Evolutionary conservation across 2,888 invertebrate genomes (phyloP), one percentile per base, ranked within the genome.

Genomic region (Drosophila limbata): DNA sequence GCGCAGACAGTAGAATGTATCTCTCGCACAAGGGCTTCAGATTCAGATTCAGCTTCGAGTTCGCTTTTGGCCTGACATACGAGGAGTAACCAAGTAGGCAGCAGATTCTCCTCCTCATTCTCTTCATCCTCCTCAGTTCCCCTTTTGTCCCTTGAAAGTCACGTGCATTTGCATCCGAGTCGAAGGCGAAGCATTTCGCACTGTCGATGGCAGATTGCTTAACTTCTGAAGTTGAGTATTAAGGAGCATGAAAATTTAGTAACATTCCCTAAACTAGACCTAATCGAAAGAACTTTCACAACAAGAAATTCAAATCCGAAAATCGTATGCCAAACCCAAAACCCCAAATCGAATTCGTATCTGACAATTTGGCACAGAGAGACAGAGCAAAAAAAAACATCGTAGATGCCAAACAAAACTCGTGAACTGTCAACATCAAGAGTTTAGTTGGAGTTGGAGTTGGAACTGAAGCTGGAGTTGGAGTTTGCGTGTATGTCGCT

Each of bases 1-100:
- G 87, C 74, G 69, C 61, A 79, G 84, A 82, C 88, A 87, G 90
- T 87, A 87, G 82, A 88, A 85, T 89, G 88, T 84, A 77, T 70
- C 68, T 69, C 67, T 62, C 57, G 53, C 72, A 62, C 42, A 73
- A 79, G 75, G 79, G 74, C 72, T 72, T 48, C 33, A 42, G 53
- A 50, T 44, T 39, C 44, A 44, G 31, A 37, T 50, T 21, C 35
- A 61, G 35, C 61, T 72, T 64, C 19, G 57, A n/a, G 9, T 53
- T 33, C 19, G 57, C n/a, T 8, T 53, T 33, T 53, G 42, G 59
- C 66, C 80, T 86, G 90, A 85, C 82, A 89, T 73, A 73, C 79
- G 44, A 45, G 42, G 76, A 75, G 84, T 82, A 85, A 82, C 73
- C 67, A 84, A 85, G 86, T 73, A 73, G 75, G 72, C 77, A 82